Conservation (phyloP, 2,888 invertebrate species). For the Octodonta nipae region DNA sequence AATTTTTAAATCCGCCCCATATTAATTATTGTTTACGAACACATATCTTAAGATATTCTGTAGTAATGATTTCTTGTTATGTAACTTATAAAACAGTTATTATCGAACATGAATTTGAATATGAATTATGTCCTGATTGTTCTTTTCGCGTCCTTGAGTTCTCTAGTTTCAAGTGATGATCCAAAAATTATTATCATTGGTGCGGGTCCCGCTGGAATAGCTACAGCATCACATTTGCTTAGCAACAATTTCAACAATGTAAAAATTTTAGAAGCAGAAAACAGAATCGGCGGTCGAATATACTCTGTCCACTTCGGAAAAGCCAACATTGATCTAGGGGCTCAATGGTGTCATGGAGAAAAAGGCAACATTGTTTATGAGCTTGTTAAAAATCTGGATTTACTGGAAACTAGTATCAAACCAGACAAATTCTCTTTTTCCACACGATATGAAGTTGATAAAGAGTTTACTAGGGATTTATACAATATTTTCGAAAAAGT, state of each 20-base stretch:
- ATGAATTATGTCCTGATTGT: no score
- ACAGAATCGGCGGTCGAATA: conserved; percentile 31
- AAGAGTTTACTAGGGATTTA: conserved; percentile 1
- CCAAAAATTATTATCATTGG: conserved; percentile 41
- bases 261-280: conserved; percentile 35
- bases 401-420: conserved; percentile 8
- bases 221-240: conserved; percentile 39
- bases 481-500: neutral
- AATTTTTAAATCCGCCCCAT: no score
- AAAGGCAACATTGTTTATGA: conserved; percentile 30
- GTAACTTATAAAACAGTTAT: no score
- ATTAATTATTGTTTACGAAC: no score
- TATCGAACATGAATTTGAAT: no score
- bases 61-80: no score
- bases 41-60: no score
- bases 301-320: conserved; percentile 22
- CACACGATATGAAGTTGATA: neutral
- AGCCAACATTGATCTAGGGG: conserved; percentile 27
- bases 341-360: conserved; percentile 35
- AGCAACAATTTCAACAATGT: conserved; percentile 37
- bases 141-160: no score
- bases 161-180: no score
- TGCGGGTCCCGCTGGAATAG: conserved; percentile 45
- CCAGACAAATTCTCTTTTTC: neutral
- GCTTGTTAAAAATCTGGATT: conserved; percentile 25